Percentiles rank a stretch among this genome's conserved stretches.
Evolutionary conservation across 2,113 vertebrate species (phyloP).

Genomic region (Sinocyclocheilus anshuiensis): DNA sequence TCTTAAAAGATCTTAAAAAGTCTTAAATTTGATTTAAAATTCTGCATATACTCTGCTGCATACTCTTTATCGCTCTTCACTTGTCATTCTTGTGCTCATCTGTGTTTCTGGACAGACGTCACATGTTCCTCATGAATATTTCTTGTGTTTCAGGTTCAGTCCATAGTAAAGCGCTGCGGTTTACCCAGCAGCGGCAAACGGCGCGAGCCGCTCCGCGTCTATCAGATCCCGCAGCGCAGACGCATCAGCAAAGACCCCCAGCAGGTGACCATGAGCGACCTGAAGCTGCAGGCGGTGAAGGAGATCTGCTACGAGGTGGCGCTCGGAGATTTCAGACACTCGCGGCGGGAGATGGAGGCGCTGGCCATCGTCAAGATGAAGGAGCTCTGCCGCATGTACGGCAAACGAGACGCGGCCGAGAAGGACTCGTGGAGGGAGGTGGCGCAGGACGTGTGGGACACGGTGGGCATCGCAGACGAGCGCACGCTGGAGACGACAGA

Average conservation of each 20-base stretch:
- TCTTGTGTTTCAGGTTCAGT: slow-evolving; percentile 76
- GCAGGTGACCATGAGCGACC: slow-evolving; percentile 79
- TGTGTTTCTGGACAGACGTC: slow-evolving; percentile 7
- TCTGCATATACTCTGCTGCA: no score
- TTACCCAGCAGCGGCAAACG: slow-evolving; percentile 87
- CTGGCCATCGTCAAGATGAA: slow-evolving; percentile 88
- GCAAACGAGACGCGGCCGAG: slow-evolving; percentile 76
- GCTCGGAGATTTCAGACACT: slow-evolving; percentile 85
- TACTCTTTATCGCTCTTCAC: no score
- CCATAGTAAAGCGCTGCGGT: slow-evolving; percentile 85
- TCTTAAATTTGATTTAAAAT: no score
- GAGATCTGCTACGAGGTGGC: slow-evolving; percentile 92
- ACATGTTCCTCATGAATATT: not conserved
- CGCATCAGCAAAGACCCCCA: slow-evolving; percentile 83
- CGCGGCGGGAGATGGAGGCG: slow-evolving; percentile 85
- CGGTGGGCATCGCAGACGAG: slow-evolving; percentile 81
- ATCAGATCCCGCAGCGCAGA: slow-evolving; percentile 87
- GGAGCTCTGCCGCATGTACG: slow-evolving; percentile 84
- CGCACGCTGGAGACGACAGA: slow-evolving; percentile 52
- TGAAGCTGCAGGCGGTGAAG: slow-evolving; percentile 87
- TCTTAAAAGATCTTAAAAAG: no score
- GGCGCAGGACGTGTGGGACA: slow-evolving; percentile 87
- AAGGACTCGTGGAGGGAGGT: slow-evolving; percentile 81
- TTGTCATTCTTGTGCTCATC: no score
- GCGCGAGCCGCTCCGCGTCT: slow-evolving; percentile 81